Percentiles rank a stretch among this genome's conserved stretches.
These are phyloP conservation scores for Neuroscelio doddi DNA, from an alignment of 2,888 invertebrate species.

Conservation along the genomic window DNA sequence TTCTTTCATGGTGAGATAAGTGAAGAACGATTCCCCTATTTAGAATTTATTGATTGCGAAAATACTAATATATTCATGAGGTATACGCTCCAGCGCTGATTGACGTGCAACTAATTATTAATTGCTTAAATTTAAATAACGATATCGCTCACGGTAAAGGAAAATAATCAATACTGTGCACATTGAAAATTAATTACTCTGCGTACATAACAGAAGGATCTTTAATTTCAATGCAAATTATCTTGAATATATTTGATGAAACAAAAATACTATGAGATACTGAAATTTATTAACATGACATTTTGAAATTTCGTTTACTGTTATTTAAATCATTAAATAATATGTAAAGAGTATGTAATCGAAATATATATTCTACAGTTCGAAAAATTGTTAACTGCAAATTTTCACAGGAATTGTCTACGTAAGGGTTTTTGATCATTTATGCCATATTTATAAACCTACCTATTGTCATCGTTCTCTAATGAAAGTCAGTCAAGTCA, in stretches of 20 bases:
- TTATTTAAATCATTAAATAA: neutral
- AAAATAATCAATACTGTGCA: conserved; percentile 9
- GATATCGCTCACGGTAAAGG: conserved; percentile 7
- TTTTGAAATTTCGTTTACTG: neutral
- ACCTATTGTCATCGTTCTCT: conserved; percentile 48
- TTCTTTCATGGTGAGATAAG: neutral
- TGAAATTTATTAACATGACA: neutral
- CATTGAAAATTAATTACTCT: conserved; percentile 6
- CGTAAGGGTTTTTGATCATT: conserved; percentile 29
- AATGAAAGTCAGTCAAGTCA: conserved; percentile 29
- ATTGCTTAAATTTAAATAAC: conserved; percentile 17
- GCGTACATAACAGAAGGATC: neutral
- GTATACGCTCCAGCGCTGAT: conserved; percentile 9
- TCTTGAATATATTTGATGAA: neutral
- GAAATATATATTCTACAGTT: conserved; percentile 8
- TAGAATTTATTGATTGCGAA: conserved; percentile 19
- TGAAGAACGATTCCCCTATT: conserved; percentile 13
- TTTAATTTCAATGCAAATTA: conserved; percentile 12
- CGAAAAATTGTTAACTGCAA: conserved; percentile 17
- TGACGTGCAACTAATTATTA: conserved; percentile 16
- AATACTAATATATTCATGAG: conserved; percentile 21
- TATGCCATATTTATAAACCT: conserved; percentile 51
- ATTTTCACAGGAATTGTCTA: conserved; percentile 29
- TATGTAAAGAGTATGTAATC: conserved; percentile 15
- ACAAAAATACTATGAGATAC: no score